Evolutionary conservation across 2,113 vertebrate genomes (phyloP).

Genomic region (Percina caprodes): DNA sequence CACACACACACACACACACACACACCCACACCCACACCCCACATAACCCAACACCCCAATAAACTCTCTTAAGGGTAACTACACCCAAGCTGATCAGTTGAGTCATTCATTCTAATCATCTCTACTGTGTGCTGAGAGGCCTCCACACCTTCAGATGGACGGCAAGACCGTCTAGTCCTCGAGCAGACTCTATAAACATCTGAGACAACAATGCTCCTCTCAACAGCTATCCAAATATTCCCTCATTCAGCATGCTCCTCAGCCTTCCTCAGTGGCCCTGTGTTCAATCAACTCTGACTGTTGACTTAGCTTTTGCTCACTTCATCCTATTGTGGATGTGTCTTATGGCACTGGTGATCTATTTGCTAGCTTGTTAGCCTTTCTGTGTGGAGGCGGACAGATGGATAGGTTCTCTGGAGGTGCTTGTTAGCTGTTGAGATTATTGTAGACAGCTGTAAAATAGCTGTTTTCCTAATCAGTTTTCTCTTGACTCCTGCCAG

Average conservation of each 20-base stretch:
- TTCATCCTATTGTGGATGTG: constrained; percentile 35
- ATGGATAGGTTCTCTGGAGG: constrained; percentile 34
- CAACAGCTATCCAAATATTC: constrained; percentile 75
- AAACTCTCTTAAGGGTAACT: constrained; percentile 65
- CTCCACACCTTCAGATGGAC: constrained; percentile 62
- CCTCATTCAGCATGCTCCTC: constrained; percentile 27
- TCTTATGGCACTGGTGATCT: constrained; percentile 30
- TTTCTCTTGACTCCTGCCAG: neutral
- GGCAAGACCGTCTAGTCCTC: constrained; percentile 22
- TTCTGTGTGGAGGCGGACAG: constrained; percentile 31
- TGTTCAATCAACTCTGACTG: constrained; percentile 64
- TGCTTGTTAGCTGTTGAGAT: constrained; percentile 40
- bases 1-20: neutral
- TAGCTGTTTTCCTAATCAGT: neutral
- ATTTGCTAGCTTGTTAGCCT: constrained; percentile 57
- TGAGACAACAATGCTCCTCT: constrained; percentile 59
- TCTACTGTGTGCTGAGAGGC: constrained; percentile 59
- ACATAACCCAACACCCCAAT: constrained; percentile 17
- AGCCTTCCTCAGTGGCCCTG: constrained; percentile 17
- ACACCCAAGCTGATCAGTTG: constrained; percentile 88
- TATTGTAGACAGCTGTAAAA: neutral
- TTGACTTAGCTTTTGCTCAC: constrained; percentile 62
- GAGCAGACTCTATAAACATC: constrained; percentile 58
- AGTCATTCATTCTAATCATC: constrained; percentile 90
- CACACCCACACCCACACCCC: neutral